Percentiles rank a stretch among this genome's conserved stretches.
phyloP scores from a whole-genome alignment of 2,797 vertebrate genomes.

The Sciurus carolinensis region DNA sequence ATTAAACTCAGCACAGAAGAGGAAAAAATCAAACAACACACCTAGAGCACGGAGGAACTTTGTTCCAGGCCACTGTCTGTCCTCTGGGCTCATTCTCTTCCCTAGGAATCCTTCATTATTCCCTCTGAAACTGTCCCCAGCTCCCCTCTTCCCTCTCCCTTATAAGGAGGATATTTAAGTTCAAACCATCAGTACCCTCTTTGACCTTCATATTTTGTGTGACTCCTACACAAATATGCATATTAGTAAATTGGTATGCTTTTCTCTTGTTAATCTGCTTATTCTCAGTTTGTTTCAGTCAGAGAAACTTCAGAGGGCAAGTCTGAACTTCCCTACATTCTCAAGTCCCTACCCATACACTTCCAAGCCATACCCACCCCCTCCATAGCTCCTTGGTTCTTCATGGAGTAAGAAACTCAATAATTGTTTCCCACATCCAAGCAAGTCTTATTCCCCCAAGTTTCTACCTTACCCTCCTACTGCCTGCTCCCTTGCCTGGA shows the following conservation, averaged over 20 bases:
- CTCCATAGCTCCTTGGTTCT: neutral
- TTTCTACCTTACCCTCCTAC: too few species aligned
- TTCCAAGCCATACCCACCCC: neutral
- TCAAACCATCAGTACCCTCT: neutral
- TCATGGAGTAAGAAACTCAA: neutral
- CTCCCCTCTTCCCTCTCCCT: neutral
- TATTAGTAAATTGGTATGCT: too few species aligned
- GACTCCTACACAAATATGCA: neutral
- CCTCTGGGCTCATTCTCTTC: neutral
- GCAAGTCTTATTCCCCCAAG: neutral
- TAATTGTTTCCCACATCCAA: neutral
- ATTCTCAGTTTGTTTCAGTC: neutral
- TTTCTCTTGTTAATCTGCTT: neutral
- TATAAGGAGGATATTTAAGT: neutral
- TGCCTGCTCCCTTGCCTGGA: neutral
- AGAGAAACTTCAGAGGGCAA: neutral
- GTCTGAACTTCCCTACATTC: neutral
- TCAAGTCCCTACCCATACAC: neutral
- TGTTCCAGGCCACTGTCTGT: too few species aligned
- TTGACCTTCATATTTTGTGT: too few species aligned
- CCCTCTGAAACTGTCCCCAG: neutral
- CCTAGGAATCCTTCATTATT: neutral
- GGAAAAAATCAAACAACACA: neutral
- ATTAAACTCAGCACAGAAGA: neutral
- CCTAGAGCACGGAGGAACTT: neutral